These are phyloP conservation scores for Ctenicera cuprea DNA, from an alignment of 2,888 invertebrate species.

Conservation along the genomic window DNA sequence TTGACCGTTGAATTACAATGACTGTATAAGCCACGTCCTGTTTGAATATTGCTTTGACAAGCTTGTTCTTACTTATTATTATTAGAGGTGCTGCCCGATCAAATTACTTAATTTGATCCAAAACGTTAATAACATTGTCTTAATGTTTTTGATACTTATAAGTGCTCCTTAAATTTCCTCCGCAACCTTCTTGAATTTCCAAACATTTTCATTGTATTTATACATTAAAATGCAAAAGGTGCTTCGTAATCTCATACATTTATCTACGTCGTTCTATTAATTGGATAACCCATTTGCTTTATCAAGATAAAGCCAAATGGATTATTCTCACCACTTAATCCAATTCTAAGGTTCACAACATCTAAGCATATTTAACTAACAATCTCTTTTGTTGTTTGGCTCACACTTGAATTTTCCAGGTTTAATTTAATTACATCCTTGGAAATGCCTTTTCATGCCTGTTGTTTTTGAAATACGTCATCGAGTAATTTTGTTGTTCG, in stretches of 20 bases:
- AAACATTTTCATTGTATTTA: too few species aligned
- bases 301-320: conserved; percentile 2
- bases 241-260: too few species aligned
- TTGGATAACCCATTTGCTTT: conserved; percentile 2
- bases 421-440: conserved; percentile 4
- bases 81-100: too few species aligned
- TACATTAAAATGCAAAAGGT: too few species aligned
- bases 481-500: not conserved
- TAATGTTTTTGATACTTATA: too few species aligned
- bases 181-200: too few species aligned
- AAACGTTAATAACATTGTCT: too few species aligned
- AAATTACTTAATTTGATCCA: too few species aligned
- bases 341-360: conserved; percentile 11
- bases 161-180: too few species aligned
- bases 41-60: not conserved
- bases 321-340: conserved; percentile 3
- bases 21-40: not conserved
- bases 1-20: not conserved
- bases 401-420: not conserved
- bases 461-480: not conserved
- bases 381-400: conserved; percentile 1
- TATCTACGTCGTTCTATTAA: not conserved
- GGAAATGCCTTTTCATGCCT: not conserved
- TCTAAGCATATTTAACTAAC: conserved; percentile 11
- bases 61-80: too few species aligned